Conservation (phyloP, 2,113 vertebrate genomes). For the Ursus arctos region DNA sequence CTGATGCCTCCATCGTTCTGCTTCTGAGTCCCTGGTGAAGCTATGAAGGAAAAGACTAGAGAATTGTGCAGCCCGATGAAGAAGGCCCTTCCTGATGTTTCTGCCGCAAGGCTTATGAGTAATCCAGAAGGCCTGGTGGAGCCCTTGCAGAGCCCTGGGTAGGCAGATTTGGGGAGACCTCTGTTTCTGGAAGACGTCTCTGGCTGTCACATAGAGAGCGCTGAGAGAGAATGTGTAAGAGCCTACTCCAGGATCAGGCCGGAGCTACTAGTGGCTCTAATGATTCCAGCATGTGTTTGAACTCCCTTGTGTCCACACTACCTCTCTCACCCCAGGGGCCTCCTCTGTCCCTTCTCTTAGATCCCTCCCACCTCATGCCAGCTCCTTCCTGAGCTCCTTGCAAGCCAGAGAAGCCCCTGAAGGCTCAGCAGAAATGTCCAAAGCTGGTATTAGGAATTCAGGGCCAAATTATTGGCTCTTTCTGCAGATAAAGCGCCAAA, state of each 20-base stretch:
- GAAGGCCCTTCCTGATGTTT: not conserved
- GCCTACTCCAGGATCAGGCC: not conserved
- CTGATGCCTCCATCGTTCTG: not conserved
- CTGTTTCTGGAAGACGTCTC: not conserved
- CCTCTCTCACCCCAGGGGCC: too few relatives aligned
- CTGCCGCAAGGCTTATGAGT: not conserved
- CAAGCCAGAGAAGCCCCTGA: not conserved
- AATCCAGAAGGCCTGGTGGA: not conserved
- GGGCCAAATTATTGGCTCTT: not conserved
- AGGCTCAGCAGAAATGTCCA: not conserved
- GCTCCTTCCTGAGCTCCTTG: not conserved
- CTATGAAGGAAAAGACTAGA: not conserved
- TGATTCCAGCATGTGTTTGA: not conserved
- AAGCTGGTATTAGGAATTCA: not conserved
- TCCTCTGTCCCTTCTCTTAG: not conserved
- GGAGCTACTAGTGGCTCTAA: not conserved
- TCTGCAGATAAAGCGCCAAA: not conserved
- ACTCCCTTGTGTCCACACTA: not conserved
- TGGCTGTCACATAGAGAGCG: not conserved
- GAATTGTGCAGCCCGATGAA: not conserved
- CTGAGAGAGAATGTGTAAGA: not conserved
- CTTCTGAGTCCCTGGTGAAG: not conserved
- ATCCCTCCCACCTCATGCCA: rapidly evolving
- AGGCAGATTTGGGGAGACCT: not conserved
- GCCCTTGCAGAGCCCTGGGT: not conserved